Evolutionary conservation across 1,140 invertebrate species (phyloP), one percentile per base, ranked within the genome.

Genomic region (Hyles euphorbiae): DNA sequence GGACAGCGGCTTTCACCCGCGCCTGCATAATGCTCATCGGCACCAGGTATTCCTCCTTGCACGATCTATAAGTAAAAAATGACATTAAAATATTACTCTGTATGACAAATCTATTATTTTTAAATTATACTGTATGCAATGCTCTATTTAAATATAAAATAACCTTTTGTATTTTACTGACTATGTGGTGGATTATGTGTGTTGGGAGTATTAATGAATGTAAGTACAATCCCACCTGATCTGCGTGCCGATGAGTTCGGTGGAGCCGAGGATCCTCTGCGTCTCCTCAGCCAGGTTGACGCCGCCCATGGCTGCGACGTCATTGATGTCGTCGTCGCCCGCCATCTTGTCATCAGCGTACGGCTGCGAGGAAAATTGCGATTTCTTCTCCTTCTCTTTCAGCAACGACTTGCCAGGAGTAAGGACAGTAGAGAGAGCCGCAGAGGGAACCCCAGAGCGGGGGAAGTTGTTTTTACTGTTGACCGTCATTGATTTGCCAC

Each of bases 271-370:
- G 76, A 99, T 99, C 86, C 96, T 94, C 81, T 98, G 97, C 54
- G 95, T 95, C 90, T 99, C 98, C 89, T 99, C 98, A 2, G 96
- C 95, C 68, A 99, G 91, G 90, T 99, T 99, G n/a, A 99, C 98
- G 34, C 98, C 98, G 70, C 98, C 98, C 98, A 99, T 99, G 5
- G 98, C 98, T 32, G 98, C 98, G 0, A 99, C 98, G 91, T 99
- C 98, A 79, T 99, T 99, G 67, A 99, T 98, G 43, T 88, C 85
- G 45, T 88, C 85, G 62, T 86, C 83, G 0, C 81, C 85, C 1
- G 83, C 80, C 85, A 88, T 86, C 64, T 86, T 88, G 58, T 86
- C 83, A 56, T 88, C 83, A 2, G 67, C 75, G 51, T 74, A 84
- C 3, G 74, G 68, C 51, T 72, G 80, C 12, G 76, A 67, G 7